These are phyloP conservation scores for Zoroaster sp. DNA, from an alignment of 53 echinoderm and acorn worm genomes.

Conservation along the genomic window DNA sequence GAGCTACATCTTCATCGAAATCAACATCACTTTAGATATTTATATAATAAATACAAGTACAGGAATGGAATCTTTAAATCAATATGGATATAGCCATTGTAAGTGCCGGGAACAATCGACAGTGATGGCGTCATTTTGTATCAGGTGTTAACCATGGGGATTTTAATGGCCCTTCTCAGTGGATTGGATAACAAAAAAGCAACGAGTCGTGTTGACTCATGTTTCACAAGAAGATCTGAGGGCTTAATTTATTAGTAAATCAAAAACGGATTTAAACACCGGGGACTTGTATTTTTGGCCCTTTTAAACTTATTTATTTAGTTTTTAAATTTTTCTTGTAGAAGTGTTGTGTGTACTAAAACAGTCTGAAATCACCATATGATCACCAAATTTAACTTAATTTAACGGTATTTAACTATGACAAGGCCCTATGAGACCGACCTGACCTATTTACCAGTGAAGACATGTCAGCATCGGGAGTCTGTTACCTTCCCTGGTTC, in stretches of 20 bases:
- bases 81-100: background rate
- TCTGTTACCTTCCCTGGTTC: background rate
- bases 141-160: background rate
- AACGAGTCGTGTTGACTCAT: background rate
- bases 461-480: background rate
- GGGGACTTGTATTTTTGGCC: background rate
- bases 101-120: conserved; percentile 8
- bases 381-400: too few relatives aligned
- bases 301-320: too few relatives aligned
- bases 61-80: background rate
- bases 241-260: background rate
- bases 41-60: background rate
- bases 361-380: too few relatives aligned
- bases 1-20: background rate
- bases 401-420: too few relatives aligned
- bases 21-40: background rate
- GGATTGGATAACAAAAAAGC: background rate
- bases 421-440: too few relatives aligned
- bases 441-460: background rate
- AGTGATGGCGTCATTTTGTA: background rate
- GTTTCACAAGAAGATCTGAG: background rate
- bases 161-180: background rate
- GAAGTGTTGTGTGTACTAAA: too few relatives aligned
- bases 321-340: too few relatives aligned
- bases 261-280: background rate